Base-by-base conservation (phyloP, 1,140 invertebrate genomes). In the Pseudomyrmex cubaensis region DNA sequence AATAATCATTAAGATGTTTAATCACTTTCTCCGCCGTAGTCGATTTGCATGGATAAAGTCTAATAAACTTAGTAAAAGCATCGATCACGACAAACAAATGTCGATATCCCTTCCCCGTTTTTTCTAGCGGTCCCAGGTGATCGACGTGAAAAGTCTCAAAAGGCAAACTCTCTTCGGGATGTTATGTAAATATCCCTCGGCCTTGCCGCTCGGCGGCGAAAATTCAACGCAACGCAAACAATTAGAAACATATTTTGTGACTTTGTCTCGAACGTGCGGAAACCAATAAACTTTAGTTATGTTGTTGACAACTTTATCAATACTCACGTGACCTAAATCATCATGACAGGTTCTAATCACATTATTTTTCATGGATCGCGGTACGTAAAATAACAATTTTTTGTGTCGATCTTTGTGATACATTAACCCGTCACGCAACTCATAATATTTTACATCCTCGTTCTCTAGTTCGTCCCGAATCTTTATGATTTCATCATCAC, bases 151-250 rank as follows among this genome's bases (percentile, higher is more conserved):
- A 4, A 0, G 57, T 52, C 1, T 15, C 2, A 22, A 80, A 80
- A 2, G 46, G 66, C 1, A 25, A 1, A 0, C 44, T 20, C 0
- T 50, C 22, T 64, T 86, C 20, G 20, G 83, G 13, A 52, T 67
- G 2, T 5, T 67, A 2, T 52, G 64, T 12, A 67, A 20, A 20
- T 10, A 64, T 5, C 89, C 87, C 76, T 89, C 76, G 9, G 17
- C n/a, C 83, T 90, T 93, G 3, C 90, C 89, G 9, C 46, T 70
- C 1, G 63, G 67, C 10, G 90, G 83, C 10, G 87, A 90, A 67
- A 82, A 92, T 59, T 69, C 50, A 54, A 93, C 85, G 72, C 91
- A 92, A 57, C 89, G 88, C 20, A 93, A 70, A 74, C 91, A 94
- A 85, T 92, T 93, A 3, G 8, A 10, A 22, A 90, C 84, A 50